Conservation (phyloP, 2,888 invertebrate genomes). For the Drosophila trichaetosa region DNA sequence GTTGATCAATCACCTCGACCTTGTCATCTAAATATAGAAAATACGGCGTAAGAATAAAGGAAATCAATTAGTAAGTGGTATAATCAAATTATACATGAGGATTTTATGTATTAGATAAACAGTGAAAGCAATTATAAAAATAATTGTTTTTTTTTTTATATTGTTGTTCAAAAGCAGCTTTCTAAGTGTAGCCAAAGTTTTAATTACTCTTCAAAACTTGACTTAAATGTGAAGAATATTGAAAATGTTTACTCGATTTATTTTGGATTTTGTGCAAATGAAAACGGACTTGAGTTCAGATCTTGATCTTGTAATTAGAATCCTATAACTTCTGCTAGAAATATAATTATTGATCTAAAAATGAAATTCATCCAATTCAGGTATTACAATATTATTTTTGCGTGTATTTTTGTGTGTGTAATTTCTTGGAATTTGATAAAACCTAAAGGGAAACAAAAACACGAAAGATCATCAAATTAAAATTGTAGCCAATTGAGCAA, state of each 20-base stretch:
- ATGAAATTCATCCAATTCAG: constrained; percentile 48
- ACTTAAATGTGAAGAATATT: constrained; percentile 20
- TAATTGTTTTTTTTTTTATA: constrained; percentile 35
- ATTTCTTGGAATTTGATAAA: constrained; percentile 47
- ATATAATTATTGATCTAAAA: constrained; percentile 13
- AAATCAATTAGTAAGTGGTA: constrained; percentile 19
- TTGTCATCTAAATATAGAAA: constrained; percentile 90
- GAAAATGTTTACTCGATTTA: constrained; percentile 15
- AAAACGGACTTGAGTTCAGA: constrained; percentile 38
- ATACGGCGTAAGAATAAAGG: neutral
- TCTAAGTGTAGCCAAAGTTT: constrained; percentile 10
- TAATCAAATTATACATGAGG: neutral
- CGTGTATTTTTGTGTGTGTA: constrained; percentile 60
- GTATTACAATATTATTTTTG: constrained; percentile 30
- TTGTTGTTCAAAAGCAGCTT: constrained; percentile 25
- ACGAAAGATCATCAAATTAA: constrained; percentile 20
- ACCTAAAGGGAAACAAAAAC: constrained; percentile 21
- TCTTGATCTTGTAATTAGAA: constrained; percentile 20
- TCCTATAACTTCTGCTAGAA: constrained; percentile 18
- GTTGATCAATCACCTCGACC: constrained; percentile 97
- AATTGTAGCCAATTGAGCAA: constrained; percentile 57
- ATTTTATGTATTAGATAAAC: constrained; percentile 49
- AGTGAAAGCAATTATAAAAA: constrained; percentile 74
- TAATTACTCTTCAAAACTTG: constrained; percentile 3
- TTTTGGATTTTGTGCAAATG: constrained; percentile 33